phyloP scores from a whole-genome alignment of 2,797 vertebrate genomes.

The Lepilemur septentrionalis region DNA sequence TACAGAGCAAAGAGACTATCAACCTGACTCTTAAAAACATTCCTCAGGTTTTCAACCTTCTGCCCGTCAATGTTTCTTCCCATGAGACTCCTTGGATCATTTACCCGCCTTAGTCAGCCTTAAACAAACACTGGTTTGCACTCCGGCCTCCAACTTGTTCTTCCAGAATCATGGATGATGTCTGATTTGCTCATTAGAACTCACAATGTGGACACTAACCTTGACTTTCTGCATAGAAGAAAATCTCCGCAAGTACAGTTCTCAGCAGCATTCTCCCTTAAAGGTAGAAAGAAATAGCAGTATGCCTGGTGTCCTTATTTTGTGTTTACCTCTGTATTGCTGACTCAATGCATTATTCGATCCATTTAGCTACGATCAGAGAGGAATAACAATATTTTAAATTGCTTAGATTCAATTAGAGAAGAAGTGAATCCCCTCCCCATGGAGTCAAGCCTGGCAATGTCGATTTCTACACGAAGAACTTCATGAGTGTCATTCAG shows the following conservation, averaged over 20 bases:
- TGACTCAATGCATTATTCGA: not conserved
- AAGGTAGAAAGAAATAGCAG: not conserved
- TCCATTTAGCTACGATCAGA: not conserved
- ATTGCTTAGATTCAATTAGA: not conserved
- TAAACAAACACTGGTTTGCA: slow-evolving; percentile 53
- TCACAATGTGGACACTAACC: not conserved
- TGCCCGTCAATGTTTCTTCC: not conserved
- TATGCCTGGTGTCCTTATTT: not conserved
- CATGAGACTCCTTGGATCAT: not conserved
- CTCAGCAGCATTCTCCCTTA: not conserved
- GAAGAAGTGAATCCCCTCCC: not conserved
- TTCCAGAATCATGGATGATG: not conserved
- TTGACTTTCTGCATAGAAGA: slow-evolving; percentile 38
- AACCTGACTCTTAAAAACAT: slow-evolving; percentile 33
- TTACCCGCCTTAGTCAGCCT: slow-evolving; percentile 26
- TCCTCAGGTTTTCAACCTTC: slow-evolving; percentile 27
- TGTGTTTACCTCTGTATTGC: not conserved
- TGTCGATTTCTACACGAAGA: not conserved
- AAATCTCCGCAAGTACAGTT: not conserved
- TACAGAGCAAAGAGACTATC: slow-evolving; percentile 20
- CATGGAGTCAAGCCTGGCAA: not conserved
- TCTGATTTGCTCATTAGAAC: not conserved
- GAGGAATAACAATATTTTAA: not conserved
- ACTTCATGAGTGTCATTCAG: not conserved
- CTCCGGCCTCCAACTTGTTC: slow-evolving; percentile 43